A percentile compares a stretch with the other conserved stretches of the same genome.
Conservation (phyloP, 2,888 invertebrate genomes). For the Tenthredo mesomela region DNA sequence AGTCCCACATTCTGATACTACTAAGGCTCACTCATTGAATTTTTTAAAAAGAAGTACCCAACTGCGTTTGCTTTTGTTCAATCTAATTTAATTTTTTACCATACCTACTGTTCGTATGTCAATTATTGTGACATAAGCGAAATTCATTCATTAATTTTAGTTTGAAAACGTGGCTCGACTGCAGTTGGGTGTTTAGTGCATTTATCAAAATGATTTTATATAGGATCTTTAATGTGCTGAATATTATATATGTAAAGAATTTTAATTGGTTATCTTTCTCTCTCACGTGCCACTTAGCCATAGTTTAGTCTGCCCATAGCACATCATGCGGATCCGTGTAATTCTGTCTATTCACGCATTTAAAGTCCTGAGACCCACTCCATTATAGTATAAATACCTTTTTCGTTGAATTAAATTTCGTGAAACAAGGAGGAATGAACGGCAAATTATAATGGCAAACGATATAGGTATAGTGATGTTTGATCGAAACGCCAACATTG, state of each 20-base stretch:
- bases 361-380: not conserved
- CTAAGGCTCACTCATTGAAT: not conserved
- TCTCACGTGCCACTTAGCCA: constrained; percentile 11
- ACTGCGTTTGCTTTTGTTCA: not conserved
- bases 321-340: not conserved
- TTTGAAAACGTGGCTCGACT: not conserved
- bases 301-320: not conserved
- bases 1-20: constrained; percentile 40
- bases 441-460: too few species aligned
- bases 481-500: not conserved
- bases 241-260: not conserved
- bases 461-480: not conserved
- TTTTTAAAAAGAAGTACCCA: not conserved
- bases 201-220: not conserved
- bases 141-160: not conserved
- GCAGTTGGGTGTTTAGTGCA: not conserved
- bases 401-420: not conserved
- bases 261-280: constrained; percentile 22
- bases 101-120: not conserved
- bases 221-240: not conserved
- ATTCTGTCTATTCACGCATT: constrained; percentile 15
- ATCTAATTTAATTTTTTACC: not conserved
- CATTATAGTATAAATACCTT: not conserved
- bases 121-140: not conserved
- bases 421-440: not conserved